A percentile compares a stretch with the other conserved stretches of the same genome.
phyloP scores from a whole-genome alignment of 2,113 vertebrate genomes.

The human region GRCh38 chr3:105116001-105116500 shows the following conservation, averaged over 20 bases:
- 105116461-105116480: not conserved
- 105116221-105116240: not conserved
- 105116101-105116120: not conserved
- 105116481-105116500: not conserved
- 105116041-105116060: not conserved
- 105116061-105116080: not conserved
- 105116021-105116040: not conserved
- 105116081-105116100: not conserved
- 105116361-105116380: not conserved
- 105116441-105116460: not conserved
- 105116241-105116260: not conserved
- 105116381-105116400: not conserved
- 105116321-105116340: not conserved
- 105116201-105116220: not conserved
- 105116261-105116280: not conserved
- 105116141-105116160: not conserved
- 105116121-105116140: not conserved
- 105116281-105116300: not conserved
- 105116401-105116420: not conserved
- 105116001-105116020: not conserved
- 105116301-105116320: not conserved
- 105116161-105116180: not conserved
- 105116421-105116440: not conserved
- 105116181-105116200: not conserved
- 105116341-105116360: not conserved